Evolutionary conservation across 2,113 vertebrate genomes (phyloP), one percentile per base, ranked within the genome.

Genomic region (Onychostoma macrolepis): DNA sequence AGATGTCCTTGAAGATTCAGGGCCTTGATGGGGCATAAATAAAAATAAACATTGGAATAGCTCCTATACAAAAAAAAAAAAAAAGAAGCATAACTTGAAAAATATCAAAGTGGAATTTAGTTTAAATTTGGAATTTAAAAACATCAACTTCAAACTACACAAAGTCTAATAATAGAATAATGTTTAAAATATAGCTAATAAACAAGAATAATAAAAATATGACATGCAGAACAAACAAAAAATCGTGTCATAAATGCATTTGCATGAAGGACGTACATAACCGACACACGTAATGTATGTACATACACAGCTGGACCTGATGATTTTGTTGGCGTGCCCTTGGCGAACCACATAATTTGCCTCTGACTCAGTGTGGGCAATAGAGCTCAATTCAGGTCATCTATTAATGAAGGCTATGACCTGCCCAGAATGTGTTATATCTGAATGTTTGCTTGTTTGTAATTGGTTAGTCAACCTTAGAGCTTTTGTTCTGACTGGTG

Each of bases 1-100:
- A 95, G 85, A 76, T 92, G 90, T 56, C 94, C 94, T 87, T 94
- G 93, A 36, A 95, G 88, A 84, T 90, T 93, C 83, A 95, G 88
- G 28, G 93, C 91, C 95, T 95, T 30, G 11, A 86, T 87, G 21
- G 4, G 11, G 72, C 10, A 80, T 15, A 56, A 72, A 71, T 21
- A 11, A 36, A 86, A 58, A 74, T 21, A 21, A 30, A 12, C 10
- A 15, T 7, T 78, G 9, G 4, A 10, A 53, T 75, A 28, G 65
- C 10, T 28, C 17, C 9, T 13, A 79, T 41, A 67, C 4, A 9
- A 30, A 28, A 33, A 30, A 10, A 10, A n/a, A n/a, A n/a, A n/a
- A n/a, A n/a, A n/a, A n/a, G n/a, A 6, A 0, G 80, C 26, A 38
- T 50, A 36, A 71, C 6, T 1, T 26, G 11, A 69, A 82, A 67